A percentile compares a stretch with the other conserved stretches of the same genome.
phyloP scores from a whole-genome alignment of 2,113 vertebrate species.

The Brevimyrus niger region DNA sequence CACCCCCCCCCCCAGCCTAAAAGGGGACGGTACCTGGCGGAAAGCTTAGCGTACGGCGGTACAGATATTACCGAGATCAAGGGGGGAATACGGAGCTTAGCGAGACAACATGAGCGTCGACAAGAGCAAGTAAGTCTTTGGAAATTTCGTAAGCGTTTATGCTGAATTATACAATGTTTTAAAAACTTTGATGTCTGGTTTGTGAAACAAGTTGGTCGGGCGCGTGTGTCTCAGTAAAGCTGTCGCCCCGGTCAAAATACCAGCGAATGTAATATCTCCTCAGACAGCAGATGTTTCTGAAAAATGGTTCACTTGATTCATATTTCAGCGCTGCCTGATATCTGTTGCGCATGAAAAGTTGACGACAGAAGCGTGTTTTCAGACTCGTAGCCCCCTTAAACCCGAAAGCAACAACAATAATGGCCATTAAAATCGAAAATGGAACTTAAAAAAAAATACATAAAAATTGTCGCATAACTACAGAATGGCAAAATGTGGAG shows the following conservation, averaged over 20 bases:
- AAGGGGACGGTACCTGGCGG: background rate
- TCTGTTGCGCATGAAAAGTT: background rate
- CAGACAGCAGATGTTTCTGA: slow-evolving; percentile 5
- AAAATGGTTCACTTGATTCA: slow-evolving; percentile 5
- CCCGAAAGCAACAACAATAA: background rate
- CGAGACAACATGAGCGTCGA: slow-evolving; percentile 51
- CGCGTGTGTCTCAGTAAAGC: background rate
- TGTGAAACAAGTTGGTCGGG: background rate
- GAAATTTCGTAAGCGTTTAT: background rate
- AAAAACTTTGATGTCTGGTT: background rate
- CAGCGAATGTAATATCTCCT: slow-evolving; percentile 13
- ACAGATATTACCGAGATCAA: background rate
- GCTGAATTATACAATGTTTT: background rate
- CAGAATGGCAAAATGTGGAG: background rate
- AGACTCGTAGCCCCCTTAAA: background rate
- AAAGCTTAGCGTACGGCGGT: slow-evolving; percentile 9
- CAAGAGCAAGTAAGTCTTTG: slow-evolving; percentile 61
- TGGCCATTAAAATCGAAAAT: background rate
- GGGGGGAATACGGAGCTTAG: background rate
- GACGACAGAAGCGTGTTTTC: background rate
- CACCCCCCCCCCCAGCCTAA: background rate
- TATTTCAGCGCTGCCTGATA: slow-evolving; percentile 1
- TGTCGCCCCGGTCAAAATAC: background rate
- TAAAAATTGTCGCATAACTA: background rate
- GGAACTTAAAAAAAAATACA: background rate